Conservation (phyloP, 2,888 invertebrate genomes). For the Glaucopsyche alexis region DNA sequence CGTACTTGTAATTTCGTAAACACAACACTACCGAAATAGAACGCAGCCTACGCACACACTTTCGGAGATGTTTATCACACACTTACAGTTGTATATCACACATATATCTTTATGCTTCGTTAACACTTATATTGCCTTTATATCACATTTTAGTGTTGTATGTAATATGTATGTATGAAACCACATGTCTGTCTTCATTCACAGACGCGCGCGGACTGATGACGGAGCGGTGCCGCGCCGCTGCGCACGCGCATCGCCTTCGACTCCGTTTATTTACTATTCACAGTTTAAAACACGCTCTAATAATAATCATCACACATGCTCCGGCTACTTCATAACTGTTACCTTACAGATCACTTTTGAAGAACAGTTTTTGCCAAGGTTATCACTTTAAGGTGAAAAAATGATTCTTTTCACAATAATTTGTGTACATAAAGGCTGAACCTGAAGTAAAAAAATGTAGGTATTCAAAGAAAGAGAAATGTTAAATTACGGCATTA, state of each 20-base stretch:
- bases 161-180: background rate
- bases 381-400: background rate
- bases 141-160: background rate
- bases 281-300: conserved; percentile 72
- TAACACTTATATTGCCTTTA: background rate
- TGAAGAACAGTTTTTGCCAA: background rate
- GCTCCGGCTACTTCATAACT: conserved; percentile 39
- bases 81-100: conserved; percentile 37
- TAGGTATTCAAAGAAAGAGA: too few relatives aligned
- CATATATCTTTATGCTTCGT: conserved; percentile 41
- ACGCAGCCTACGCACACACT: conserved; percentile 52
- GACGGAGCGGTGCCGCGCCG: conserved; percentile 45
- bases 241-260: conserved; percentile 65
- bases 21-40: conserved; percentile 56
- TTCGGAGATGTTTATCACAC: conserved; percentile 29
- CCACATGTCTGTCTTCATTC: conserved; percentile 56
- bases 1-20: conserved; percentile 1
- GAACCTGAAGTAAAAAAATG: too few relatives aligned
- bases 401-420: background rate
- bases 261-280: conserved; percentile 73
- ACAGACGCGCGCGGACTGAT: conserved; percentile 67
- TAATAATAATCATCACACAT: conserved; percentile 67
- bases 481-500: background rate
- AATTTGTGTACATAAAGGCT: too few relatives aligned
- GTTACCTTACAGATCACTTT: conserved; percentile 28